Conservation (phyloP, 2,888 invertebrate genomes). For the Sinohyriopsis cumingii region DNA sequence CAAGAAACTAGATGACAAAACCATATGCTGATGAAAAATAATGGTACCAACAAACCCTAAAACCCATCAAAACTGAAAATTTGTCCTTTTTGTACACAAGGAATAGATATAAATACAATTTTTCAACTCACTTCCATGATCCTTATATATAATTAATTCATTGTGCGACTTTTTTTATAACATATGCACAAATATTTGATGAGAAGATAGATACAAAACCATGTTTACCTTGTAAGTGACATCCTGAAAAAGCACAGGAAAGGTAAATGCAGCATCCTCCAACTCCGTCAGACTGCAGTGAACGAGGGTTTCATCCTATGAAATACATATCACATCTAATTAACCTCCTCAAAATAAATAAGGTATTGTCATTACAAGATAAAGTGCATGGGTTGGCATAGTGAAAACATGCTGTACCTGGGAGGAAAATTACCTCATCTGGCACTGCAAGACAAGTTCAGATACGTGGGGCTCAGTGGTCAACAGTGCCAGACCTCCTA, state of each 20-base stretch:
- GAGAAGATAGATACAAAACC: not conserved
- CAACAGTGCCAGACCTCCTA: no score
- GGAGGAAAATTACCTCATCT: not conserved
- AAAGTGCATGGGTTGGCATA: not conserved
- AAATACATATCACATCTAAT: slow-evolving; percentile 16
- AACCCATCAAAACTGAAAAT: no score
- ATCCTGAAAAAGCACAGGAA: slow-evolving; percentile 93
- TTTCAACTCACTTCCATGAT: no score
- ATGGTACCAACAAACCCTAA: no score
- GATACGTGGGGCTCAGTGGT: no score
- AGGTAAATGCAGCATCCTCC: slow-evolving; percentile 92
- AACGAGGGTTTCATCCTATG: slow-evolving; percentile 93
- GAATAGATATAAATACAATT: no score
- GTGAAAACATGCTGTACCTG: not conserved
- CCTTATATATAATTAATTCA: no score
- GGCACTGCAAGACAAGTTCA: no score
- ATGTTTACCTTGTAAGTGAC: slow-evolving; percentile 81
- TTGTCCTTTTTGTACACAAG: no score
- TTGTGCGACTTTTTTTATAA: no score
- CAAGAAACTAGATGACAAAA: no score
- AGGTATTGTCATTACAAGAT: not conserved
- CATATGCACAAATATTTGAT: not conserved
- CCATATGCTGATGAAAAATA: no score
- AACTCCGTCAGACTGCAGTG: slow-evolving; percentile 94
- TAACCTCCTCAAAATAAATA: not conserved